Percentiles rank a stretch among this genome's conserved stretches.
These are phyloP conservation scores for Lerema accius DNA, from an alignment of 1,140 invertebrate genomes.

Conservation along the genomic window DNA sequence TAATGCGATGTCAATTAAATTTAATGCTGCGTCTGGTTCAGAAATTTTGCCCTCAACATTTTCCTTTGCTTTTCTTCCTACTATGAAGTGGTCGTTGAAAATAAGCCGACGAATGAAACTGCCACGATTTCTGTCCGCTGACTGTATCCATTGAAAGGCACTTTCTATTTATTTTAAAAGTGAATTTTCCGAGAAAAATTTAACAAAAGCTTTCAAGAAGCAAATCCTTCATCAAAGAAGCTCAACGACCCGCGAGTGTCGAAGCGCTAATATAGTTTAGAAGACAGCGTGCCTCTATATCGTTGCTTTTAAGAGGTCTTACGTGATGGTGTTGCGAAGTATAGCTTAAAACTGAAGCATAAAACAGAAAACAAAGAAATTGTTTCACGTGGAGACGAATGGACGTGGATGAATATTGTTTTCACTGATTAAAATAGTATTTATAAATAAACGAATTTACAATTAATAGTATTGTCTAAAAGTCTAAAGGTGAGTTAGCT, in stretches of 20 bases:
- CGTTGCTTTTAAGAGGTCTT: conserved; percentile 51
- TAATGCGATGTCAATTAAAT: conserved; percentile 27
- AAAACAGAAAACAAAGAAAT: conserved; percentile 33
- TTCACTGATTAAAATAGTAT: no score
- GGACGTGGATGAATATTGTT: background rate
- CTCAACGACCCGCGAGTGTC: conserved; percentile 66
- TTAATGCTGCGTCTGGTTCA: conserved; percentile 13
- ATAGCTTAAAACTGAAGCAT: conserved; percentile 41
- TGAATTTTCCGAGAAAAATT: conserved; percentile 65
- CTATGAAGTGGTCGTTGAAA: conserved; percentile 12
- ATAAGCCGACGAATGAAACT: conserved; percentile 32
- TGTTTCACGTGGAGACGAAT: background rate
- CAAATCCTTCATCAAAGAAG: conserved; percentile 74
- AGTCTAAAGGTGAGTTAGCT: no score
- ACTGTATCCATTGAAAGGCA: conserved; percentile 41
- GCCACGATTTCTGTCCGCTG: conserved; percentile 41
- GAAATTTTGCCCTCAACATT: conserved; percentile 16
- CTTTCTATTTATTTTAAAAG: conserved; percentile 67
- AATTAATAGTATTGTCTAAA: no score
- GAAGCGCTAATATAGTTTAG: conserved; percentile 74
- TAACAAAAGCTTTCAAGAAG: conserved; percentile 77
- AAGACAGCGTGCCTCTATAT: conserved; percentile 61
- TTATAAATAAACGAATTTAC: no score
- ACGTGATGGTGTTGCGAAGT: conserved; percentile 49
- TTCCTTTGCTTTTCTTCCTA: conserved; percentile 9